Conservation (phyloP, 2,113 vertebrate genomes). For the Hypomesus transpacificus region DNA sequence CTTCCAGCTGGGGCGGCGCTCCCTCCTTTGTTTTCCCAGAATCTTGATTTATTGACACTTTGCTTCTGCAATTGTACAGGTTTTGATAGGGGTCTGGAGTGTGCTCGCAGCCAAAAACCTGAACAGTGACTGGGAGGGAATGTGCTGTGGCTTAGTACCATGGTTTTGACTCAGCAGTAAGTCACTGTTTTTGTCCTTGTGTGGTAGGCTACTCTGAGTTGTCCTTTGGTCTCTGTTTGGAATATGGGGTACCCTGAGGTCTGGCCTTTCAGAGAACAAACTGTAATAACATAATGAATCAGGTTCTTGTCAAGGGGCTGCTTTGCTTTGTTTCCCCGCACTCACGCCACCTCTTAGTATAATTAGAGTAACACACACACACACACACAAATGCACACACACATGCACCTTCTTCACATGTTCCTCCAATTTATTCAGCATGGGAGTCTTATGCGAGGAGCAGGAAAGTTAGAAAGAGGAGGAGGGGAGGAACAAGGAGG, state of each 20-base stretch:
- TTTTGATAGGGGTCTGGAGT: conserved; percentile 6
- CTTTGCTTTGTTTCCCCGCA: background rate
- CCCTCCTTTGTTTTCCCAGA: conserved; percentile 11
- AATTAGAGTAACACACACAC: too few relatives aligned
- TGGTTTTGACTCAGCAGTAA: background rate
- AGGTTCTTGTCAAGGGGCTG: conserved; percentile 2
- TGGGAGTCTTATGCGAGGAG: conserved; percentile 15
- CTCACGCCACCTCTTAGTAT: too few relatives aligned
- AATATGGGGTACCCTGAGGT: background rate
- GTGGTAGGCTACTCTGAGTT: too few relatives aligned
- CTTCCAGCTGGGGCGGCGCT: conserved; percentile 15
- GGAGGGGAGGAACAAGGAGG: too few relatives aligned
- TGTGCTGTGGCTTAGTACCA: background rate
- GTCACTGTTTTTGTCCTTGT: background rate
- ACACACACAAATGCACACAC: too few relatives aligned
- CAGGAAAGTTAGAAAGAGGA: background rate
- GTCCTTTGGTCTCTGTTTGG: background rate
- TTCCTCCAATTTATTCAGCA: conserved; percentile 40
- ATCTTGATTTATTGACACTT: conserved; percentile 23
- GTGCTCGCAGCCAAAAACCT: background rate
- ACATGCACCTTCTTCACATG: background rate
- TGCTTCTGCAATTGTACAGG: conserved; percentile 8
- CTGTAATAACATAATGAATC: conserved; percentile 21
- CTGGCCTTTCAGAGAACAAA: conserved; percentile 26
- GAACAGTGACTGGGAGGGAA: background rate